Conservation (phyloP, 2,113 vertebrate genomes). For the Siphamia tubifer region DNA sequence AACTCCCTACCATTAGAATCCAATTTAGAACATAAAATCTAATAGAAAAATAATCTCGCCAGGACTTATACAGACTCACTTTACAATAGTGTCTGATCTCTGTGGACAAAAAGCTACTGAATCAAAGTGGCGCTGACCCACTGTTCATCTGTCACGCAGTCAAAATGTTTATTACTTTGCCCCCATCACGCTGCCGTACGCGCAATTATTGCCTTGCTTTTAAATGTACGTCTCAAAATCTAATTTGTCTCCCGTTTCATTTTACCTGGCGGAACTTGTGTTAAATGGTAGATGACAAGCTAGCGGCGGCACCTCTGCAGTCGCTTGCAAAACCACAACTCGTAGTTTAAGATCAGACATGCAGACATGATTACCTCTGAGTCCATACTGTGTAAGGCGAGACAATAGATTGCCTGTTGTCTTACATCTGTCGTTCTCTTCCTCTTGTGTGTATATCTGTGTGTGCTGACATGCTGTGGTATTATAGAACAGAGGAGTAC, state of each 20-base stretch:
- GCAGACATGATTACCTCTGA: slow-evolving; percentile 29
- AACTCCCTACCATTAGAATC: slow-evolving; percentile 52
- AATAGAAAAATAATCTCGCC: slow-evolving; percentile 56
- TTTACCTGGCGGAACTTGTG: not conserved
- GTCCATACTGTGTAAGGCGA: slow-evolving; percentile 19
- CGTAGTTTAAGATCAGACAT: slow-evolving; percentile 23
- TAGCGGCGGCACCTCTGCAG: slow-evolving; percentile 5
- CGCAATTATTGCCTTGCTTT: not conserved
- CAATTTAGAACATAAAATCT: slow-evolving; percentile 43
- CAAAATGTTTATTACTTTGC: slow-evolving; percentile 19
- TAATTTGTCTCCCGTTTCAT: not conserved
- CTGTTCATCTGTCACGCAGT: slow-evolving; percentile 18
- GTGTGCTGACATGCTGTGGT: slow-evolving; percentile 22
- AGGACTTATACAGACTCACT: slow-evolving; percentile 13
- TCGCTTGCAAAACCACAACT: slow-evolving; percentile 27
- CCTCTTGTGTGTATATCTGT: slow-evolving; percentile 1
- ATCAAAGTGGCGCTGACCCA: slow-evolving; percentile 19
- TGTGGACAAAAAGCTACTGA: slow-evolving; percentile 52
- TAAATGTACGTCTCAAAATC: not conserved
- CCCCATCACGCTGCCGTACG: slow-evolving; percentile 5
- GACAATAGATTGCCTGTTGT: slow-evolving; percentile 69
- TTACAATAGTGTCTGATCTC: slow-evolving; percentile 46
- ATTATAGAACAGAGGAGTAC: slow-evolving; percentile 42
- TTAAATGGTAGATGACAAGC: not conserved
- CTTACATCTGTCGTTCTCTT: slow-evolving; percentile 8